Base-by-base conservation (phyloP, 1,140 invertebrate genomes). In the Cardiocondyla obscurior region DNA sequence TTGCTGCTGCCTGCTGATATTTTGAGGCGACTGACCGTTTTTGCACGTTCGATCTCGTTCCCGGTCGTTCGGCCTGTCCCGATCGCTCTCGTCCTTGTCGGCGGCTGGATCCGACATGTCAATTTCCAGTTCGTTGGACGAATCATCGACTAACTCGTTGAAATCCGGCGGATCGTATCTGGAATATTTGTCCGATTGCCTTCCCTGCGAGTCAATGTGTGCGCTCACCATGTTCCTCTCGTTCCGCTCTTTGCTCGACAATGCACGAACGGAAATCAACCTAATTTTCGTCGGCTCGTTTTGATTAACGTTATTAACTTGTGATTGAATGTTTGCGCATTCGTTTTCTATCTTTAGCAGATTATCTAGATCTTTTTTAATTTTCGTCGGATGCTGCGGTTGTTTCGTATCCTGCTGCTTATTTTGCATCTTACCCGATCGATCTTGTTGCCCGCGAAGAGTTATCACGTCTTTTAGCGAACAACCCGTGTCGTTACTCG, bases 131-230 rank as follows among this genome's bases (percentile, higher is more conserved):
- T 97, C 97, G 85, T 96, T 97, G 14, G 96, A 97, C 1, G 96
- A 97, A 70, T 97, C 96, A 91, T 97, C 96, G 0, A 96, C 96
- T 16, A 97, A 93, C 88, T 97, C 97, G 89, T 97, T 96, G 90
- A 97, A 97, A 89, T 97, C 96, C 0, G 96, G 96, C 7, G 95
- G 95, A 65, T 96, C 96, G 91, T 97, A 97, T 55, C 95, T 94
- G 0, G 94, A 94, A 60, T 95, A 95, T 60, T 94, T 94, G 5
- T 93, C 91, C 74, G 72, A 83, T 83, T 93, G 62, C 6, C 84
- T 49, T 14, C 90, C 89, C 42, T 90, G 86, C 83, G 88, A 62
- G 46, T 90, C 76, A 82, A 84, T 62, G 72, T 86, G 67, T 19
- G n/a, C 49, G 19, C 42, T 58, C 19, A 74, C 64, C 70, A 82